These are phyloP conservation scores for Linnaemya vulpina DNA, from an alignment of 2,888 invertebrate genomes.

Conservation along the genomic window DNA sequence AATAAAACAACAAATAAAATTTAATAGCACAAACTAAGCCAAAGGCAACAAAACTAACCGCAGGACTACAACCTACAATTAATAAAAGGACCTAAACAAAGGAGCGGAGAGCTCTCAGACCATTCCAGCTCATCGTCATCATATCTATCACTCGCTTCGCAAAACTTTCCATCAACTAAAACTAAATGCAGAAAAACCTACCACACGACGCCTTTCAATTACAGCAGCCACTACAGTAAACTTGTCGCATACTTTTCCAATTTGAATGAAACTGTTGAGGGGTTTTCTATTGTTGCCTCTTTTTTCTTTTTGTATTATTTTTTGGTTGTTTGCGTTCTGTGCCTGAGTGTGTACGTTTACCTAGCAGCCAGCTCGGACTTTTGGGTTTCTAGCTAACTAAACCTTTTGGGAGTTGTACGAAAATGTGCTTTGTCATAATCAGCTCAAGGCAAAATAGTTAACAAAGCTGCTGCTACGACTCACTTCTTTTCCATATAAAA, in stretches of 20 bases:
- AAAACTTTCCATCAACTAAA: constrained; percentile 26
- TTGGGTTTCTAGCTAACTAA: constrained; percentile 81
- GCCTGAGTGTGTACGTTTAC: constrained; percentile 3
- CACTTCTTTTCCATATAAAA: constrained; percentile 25
- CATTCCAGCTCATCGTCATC: not conserved
- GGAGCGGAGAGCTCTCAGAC: not conserved
- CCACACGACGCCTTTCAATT: constrained; percentile 27
- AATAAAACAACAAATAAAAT: constrained; percentile 59
- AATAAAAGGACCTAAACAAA: constrained; percentile 18
- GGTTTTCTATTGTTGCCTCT: constrained; percentile 24
- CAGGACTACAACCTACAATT: constrained; percentile 30
- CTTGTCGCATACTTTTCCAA: constrained; percentile 51
- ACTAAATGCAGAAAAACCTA: constrained; percentile 49
- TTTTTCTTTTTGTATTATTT: too few relatives aligned
- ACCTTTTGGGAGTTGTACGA: constrained; percentile 77
- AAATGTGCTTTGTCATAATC: constrained; percentile 81
- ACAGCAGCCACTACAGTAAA: constrained; percentile 6
- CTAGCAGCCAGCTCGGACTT: constrained; percentile 67
- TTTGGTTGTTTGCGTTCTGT: not conserved
- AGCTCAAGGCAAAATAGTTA: constrained; percentile 78
- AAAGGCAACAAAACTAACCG: constrained; percentile 41
- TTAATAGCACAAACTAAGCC: constrained; percentile 51
- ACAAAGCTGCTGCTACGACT: constrained; percentile 54
- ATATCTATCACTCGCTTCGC: not conserved
- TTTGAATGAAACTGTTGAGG: constrained; percentile 51